Evolutionary conservation across 2,888 invertebrate genomes (phyloP).

Genomic region (Heliconius ismenius): DNA sequence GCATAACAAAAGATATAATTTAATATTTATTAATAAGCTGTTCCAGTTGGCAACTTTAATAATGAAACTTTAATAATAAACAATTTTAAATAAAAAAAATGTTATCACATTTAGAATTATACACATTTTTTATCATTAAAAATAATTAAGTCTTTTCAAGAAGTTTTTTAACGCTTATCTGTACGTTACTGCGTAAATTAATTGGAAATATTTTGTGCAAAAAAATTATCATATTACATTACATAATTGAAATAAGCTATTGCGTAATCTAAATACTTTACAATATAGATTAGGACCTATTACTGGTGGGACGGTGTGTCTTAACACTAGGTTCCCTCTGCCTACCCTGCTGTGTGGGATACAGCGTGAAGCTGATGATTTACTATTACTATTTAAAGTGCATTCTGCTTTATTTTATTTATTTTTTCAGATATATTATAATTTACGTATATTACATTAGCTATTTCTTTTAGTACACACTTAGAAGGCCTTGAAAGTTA

Average conservation of each 20-base stretch:
- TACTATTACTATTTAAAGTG: no score
- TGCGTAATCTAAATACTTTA: conserved; percentile 5
- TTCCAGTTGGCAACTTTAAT: neutral
- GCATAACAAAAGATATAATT: neutral
- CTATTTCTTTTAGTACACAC: no score
- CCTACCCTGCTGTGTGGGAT: no score
- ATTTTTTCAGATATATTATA: no score
- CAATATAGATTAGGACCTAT: no score
- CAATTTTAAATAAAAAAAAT: neutral
- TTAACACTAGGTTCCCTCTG: no score
- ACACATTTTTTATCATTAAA: conserved; percentile 7
- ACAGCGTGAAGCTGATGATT: no score
- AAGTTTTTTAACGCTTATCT: conserved; percentile 12
- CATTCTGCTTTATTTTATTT: no score
- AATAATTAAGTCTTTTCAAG: neutral
- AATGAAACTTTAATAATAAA: no score
- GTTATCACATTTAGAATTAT: neutral
- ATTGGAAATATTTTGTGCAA: neutral
- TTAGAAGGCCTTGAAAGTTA: no score
- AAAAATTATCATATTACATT: neutral
- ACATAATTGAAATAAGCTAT: neutral
- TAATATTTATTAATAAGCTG: neutral
- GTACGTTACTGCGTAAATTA: neutral
- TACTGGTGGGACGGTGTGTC: no score
- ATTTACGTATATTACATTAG: no score